Conservation (phyloP, 2,797 vertebrate species). For the Alfaro cultratus region DNA sequence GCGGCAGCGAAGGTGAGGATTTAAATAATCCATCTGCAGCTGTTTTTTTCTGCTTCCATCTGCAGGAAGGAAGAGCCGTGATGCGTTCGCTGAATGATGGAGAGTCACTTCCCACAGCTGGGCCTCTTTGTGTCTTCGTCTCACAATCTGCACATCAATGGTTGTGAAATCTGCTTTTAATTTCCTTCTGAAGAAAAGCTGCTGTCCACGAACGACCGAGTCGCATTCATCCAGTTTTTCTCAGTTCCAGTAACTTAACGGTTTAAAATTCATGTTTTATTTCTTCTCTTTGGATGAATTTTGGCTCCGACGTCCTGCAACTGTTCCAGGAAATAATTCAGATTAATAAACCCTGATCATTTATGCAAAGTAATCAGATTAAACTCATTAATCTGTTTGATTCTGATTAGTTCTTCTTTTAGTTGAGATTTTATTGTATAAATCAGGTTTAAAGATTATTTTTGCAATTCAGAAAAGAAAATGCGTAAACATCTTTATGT, state of each 20-base stretch:
- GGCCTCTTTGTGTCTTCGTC: constrained; percentile 44
- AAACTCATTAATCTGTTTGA: neutral
- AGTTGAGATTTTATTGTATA: neutral
- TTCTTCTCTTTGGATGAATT: neutral
- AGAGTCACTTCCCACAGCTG: constrained; percentile 63
- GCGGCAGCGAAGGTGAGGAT: constrained; percentile 24
- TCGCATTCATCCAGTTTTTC: neutral
- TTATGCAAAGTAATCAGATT: neutral
- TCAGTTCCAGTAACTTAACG: neutral
- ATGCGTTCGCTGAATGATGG: constrained; percentile 45
- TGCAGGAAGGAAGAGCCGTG: constrained; percentile 1
- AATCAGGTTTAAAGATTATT: neutral
- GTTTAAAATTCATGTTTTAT: neutral
- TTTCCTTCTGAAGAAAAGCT: neutral
- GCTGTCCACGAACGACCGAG: neutral
- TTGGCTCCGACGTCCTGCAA: neutral
- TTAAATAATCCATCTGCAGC: constrained; percentile 21
- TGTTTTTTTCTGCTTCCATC: neutral
- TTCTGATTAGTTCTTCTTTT: neutral
- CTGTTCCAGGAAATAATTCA: neutral
- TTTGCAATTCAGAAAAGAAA: neutral
- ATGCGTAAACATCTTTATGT: neutral
- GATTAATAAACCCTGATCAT: neutral
- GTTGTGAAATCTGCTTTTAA: neutral
- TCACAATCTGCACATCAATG: neutral